These are phyloP conservation scores for Lithophane semibrunnea DNA, from an alignment of 2,888 invertebrate genomes.

Conservation along the genomic window DNA sequence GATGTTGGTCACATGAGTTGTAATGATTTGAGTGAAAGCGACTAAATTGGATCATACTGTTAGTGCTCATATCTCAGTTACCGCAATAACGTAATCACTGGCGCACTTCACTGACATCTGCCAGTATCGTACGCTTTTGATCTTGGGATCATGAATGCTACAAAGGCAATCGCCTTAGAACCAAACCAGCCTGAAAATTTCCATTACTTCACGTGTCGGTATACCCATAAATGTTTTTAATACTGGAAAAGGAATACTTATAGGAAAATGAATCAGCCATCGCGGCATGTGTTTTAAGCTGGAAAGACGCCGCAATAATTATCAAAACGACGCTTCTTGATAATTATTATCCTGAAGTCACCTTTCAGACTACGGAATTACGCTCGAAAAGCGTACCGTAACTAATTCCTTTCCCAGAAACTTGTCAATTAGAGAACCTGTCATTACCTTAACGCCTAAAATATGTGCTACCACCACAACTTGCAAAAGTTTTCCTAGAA, in stretches of 20 bases:
- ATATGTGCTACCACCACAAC: conserved; percentile 15
- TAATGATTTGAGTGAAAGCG: conserved; percentile 54
- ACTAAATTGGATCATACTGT: conserved; percentile 59
- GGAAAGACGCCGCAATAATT: background rate
- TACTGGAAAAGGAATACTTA: background rate
- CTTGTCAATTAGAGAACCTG: conserved; percentile 26
- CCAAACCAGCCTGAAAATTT: background rate
- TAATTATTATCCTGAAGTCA: conserved; percentile 6
- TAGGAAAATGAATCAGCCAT: background rate
- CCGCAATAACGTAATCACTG: conserved; percentile 61
- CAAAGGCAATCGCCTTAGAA: conserved; percentile 7
- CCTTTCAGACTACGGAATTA: conserved; percentile 8
- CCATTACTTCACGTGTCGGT: background rate
- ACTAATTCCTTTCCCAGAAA: conserved; percentile 31
- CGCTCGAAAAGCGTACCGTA: conserved; percentile 1
- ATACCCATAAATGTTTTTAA: background rate
- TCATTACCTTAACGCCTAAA: conserved; percentile 26
- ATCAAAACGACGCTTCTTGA: background rate
- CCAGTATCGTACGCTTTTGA: conserved; percentile 49
- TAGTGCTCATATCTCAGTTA: conserved; percentile 51
- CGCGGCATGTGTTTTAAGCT: background rate
- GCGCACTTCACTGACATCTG: conserved; percentile 43
- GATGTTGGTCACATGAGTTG: conserved; percentile 46
- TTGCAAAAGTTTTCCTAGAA: conserved; percentile 42
- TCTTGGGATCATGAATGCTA: conserved; percentile 24